Base-by-base conservation (phyloP, 1,140 invertebrate genomes). In the Yoshiicerus persimilis region DNA sequence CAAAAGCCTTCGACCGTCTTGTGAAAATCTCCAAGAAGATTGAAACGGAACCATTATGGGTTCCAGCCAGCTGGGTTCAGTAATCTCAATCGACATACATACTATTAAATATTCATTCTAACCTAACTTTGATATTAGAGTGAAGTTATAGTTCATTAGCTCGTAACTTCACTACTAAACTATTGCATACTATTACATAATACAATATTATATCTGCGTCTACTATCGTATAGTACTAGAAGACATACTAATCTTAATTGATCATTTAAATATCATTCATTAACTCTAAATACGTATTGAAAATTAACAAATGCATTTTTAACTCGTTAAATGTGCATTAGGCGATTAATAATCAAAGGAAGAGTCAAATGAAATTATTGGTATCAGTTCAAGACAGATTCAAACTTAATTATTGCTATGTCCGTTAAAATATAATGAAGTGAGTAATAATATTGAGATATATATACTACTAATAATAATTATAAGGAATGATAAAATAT, bases 41-140 rank as follows among this genome's bases (percentile, higher is more conserved):
- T 23, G 97, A 99, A 93, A 96, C 95, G 4, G 97, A 99, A 92
- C 97, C 98, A 11, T 94, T 98, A 20, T 99, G 98, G 98, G 75
- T 80, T 80, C 75, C 75, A 20, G 34, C 32, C 75, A 80, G 75
- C 32, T 80, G 75, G 75, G 75, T 80, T 34, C 75, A 80, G 75
- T 80, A 80, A 80, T 80, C 75, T 80, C 75, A 77, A 77, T 66
- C 27, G 11, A 66, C 23, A 27, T 66, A 66, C 23, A 66, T 4
- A 30, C 8, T 2, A 27, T 41, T 13, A 70, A 66, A 66, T 66
- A 77, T 80, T n/a, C 32, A 80, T 36, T 80, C 30, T 80, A 80
- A n/a, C 34, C 30, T n/a, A 36, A 80, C 75, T 36, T 80, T 34
- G 75, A 34, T 80, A 34, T 36, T 80, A 23, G 20, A 80, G 75